Evolutionary conservation across 2,888 invertebrate genomes (phyloP).

Genomic region (Drosophila yooni): DNA sequence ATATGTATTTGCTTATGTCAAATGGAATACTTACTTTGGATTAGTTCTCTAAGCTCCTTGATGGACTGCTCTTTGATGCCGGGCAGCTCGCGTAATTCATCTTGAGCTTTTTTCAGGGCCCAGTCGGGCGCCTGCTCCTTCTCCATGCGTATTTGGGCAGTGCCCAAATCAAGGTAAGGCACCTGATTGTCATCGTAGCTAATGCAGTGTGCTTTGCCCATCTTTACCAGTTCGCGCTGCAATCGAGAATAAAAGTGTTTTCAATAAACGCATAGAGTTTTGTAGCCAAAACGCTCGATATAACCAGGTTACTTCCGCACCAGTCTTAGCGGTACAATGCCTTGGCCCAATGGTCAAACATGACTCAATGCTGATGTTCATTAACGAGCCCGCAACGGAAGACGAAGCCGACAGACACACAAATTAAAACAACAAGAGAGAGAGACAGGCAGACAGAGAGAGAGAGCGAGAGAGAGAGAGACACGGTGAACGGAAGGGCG

Average conservation of each 20-base stretch:
- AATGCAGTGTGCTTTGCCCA: constrained; percentile 82
- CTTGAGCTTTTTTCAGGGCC: constrained; percentile 88
- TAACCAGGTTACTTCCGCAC: constrained; percentile 73
- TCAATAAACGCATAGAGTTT: constrained; percentile 42
- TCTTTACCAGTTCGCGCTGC: constrained; percentile 60
- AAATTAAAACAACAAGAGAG: constrained; percentile 21
- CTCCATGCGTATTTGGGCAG: constrained; percentile 88
- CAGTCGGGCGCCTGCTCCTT: constrained; percentile 87
- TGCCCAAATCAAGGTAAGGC: constrained; percentile 88
- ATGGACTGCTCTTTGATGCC: constrained; percentile 88
- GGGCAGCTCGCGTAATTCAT: constrained; percentile 90
- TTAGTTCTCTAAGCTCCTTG: constrained; percentile 86
- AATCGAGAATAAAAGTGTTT: constrained; percentile 63
- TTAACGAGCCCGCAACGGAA: constrained; percentile 58
- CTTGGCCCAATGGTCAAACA: constrained; percentile 61
- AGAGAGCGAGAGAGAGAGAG: constrained; percentile 15
- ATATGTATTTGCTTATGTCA: background rate
- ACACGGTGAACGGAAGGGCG: constrained; percentile 19
- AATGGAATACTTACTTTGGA: constrained; percentile 85
- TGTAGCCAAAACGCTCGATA: constrained; percentile 43
- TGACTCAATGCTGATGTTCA: constrained; percentile 74
- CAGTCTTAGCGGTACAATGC: constrained; percentile 63
- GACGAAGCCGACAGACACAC: constrained; percentile 42
- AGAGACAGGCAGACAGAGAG: background rate
- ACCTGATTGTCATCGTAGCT: constrained; percentile 86